phyloP scores from a whole-genome alignment of 2,888 invertebrate species.

The Orthosia gracilis region DNA sequence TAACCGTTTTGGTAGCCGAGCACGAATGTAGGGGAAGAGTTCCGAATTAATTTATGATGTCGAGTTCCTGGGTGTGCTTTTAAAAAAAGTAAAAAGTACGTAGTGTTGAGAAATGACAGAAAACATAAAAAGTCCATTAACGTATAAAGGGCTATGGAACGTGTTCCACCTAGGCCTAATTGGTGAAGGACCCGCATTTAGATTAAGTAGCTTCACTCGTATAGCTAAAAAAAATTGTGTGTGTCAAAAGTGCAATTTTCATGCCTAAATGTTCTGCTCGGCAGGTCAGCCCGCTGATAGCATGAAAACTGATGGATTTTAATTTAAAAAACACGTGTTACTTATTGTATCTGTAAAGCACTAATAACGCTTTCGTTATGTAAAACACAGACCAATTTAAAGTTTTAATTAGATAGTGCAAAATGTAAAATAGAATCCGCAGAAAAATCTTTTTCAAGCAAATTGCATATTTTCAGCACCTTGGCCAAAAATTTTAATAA shows the following conservation, averaged over 20 bases:
- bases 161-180: slow-evolving; percentile 63
- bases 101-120: slow-evolving; percentile 72
- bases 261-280: slow-evolving; percentile 32
- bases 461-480: not conserved
- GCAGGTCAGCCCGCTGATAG: not conserved
- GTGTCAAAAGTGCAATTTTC: slow-evolving; percentile 55
- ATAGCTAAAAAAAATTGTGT: too few species aligned
- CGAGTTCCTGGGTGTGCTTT: slow-evolving; percentile 50
- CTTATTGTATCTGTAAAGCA: not conserved
- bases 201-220: not conserved
- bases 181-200: slow-evolving; percentile 62
- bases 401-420: slow-evolving; percentile 5
- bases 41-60: slow-evolving; percentile 63
- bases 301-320: not conserved
- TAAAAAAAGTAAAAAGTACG: slow-evolving; percentile 55
- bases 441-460: not conserved
- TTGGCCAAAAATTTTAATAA: slow-evolving; percentile 8
- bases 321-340: slow-evolving; percentile 8
- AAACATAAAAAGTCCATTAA: slow-evolving; percentile 82
- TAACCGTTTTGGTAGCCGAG: slow-evolving; percentile 58
- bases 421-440: not conserved
- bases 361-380: not conserved
- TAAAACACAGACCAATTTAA: not conserved
- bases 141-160: slow-evolving; percentile 53
- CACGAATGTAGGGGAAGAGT: slow-evolving; percentile 60